These are phyloP conservation scores for Pelecanoides urinatrix DNA, from an alignment of 2,113 vertebrate genomes.

Conservation along the genomic window DNA sequence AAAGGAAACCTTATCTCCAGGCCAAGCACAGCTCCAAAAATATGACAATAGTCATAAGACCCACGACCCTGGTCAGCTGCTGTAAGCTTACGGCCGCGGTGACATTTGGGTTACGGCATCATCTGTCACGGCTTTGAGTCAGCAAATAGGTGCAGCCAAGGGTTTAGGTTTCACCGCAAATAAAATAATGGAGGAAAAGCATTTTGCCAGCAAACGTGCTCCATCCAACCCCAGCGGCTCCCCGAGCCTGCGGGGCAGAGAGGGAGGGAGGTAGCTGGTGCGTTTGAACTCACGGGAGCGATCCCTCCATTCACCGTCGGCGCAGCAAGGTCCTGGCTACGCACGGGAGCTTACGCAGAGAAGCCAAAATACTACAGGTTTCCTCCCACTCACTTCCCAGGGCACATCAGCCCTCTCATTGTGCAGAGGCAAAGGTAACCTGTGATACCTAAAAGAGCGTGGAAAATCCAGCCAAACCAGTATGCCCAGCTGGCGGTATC, in stretches of 20 bases:
- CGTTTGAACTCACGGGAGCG: accelerated
- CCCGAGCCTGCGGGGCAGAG: background rate
- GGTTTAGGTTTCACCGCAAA: conserved; percentile 15
- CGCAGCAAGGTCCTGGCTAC: background rate
- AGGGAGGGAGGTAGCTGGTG: background rate
- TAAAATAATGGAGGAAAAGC: background rate
- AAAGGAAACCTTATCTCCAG: background rate
- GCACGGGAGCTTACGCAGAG: background rate
- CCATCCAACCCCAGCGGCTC: background rate
- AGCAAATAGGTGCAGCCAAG: background rate
- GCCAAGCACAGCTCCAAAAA: conserved; percentile 16
- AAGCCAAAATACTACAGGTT: background rate
- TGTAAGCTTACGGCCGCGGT: conserved; percentile 17
- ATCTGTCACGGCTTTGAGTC: conserved; percentile 10
- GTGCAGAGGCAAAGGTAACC: background rate
- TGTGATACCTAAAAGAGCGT: accelerated
- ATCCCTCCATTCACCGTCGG: background rate
- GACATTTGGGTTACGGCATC: conserved; percentile 56
- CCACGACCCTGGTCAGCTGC: accelerated
- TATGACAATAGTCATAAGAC: conserved; percentile 43
- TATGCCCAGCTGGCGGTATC: background rate
- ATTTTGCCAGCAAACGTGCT: accelerated
- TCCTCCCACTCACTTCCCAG: conserved; percentile 45
- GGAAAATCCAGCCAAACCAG: conserved; percentile 48
- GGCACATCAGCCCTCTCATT: background rate